These are phyloP conservation scores for Tetropium fuscum DNA, from an alignment of 2,888 invertebrate species.

Conservation along the genomic window DNA sequence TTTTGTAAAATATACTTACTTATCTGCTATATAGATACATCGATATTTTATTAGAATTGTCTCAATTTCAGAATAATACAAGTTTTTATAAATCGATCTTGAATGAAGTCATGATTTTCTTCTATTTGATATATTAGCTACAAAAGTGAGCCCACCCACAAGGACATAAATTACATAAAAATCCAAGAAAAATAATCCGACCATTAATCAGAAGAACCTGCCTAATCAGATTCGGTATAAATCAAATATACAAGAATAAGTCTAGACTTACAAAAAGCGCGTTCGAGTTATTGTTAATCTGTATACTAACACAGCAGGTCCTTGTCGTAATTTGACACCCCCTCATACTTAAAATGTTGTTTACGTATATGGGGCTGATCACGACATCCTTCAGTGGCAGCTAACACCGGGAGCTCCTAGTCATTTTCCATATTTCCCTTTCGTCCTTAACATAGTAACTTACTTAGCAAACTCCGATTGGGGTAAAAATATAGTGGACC, in stretches of 20 bases:
- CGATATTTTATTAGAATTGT: too few species aligned
- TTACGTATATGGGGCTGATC: neutral
- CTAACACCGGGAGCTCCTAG: too few species aligned
- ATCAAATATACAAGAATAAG: constrained; percentile 7
- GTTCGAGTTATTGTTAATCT: constrained; percentile 10
- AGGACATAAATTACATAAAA: neutral
- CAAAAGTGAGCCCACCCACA: neutral
- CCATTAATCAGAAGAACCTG: constrained; percentile 3
- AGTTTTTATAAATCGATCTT: too few species aligned
- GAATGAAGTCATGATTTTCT: too few species aligned
- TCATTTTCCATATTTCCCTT: too few species aligned
- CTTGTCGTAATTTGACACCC: constrained; percentile 4
- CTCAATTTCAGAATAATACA: too few species aligned
- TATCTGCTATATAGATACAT: too few species aligned
- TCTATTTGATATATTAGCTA: neutral
- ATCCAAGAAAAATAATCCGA: neutral
- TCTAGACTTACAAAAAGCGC: constrained; percentile 10
- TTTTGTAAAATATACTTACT: too few species aligned
- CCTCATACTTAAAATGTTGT: neutral
- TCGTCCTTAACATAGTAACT: too few species aligned
- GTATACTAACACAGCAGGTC: neutral
- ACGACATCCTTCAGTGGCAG: too few species aligned
- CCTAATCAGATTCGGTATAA: neutral
- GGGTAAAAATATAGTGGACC: too few species aligned
- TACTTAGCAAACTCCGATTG: too few species aligned